A percentile compares a stretch with the other conserved stretches of the same genome.
Conservation (phyloP, 2,113 vertebrate genomes). For the Cathartes aura region DNA sequence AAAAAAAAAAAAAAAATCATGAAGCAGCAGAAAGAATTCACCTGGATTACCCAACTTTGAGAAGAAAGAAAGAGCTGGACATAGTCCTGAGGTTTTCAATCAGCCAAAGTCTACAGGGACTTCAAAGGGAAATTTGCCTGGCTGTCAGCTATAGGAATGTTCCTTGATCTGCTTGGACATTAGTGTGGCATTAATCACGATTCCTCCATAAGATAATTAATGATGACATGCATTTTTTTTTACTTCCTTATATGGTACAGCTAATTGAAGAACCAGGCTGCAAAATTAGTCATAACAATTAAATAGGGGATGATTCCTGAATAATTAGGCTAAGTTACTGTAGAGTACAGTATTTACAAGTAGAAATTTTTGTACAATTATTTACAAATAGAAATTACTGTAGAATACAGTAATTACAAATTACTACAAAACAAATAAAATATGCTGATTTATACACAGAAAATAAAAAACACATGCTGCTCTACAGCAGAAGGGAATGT, state of each 20-base stretch:
- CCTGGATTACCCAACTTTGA: neutral
- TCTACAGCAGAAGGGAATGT: neutral
- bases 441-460: neutral
- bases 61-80: neutral
- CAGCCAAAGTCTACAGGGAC: neutral
- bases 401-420: neutral
- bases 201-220: neutral
- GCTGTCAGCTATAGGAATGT: neutral
- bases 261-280: neutral
- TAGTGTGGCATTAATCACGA: neutral
- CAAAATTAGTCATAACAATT: conserved; percentile 1
- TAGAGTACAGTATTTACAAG: neutral
- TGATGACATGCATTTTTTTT: neutral
- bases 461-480: neutral
- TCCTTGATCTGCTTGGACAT: neutral
- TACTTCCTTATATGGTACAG: neutral
- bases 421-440: neutral
- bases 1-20: neutral
- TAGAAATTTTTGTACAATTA: too few species aligned
- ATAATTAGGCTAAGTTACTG: neutral
- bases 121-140: neutral
- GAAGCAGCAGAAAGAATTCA: neutral
- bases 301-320: neutral
- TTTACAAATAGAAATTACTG: neutral
- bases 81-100: neutral